Evolutionary conservation across 2,797 vertebrate genomes (phyloP).

Genomic region (Podargus strigoides): DNA sequence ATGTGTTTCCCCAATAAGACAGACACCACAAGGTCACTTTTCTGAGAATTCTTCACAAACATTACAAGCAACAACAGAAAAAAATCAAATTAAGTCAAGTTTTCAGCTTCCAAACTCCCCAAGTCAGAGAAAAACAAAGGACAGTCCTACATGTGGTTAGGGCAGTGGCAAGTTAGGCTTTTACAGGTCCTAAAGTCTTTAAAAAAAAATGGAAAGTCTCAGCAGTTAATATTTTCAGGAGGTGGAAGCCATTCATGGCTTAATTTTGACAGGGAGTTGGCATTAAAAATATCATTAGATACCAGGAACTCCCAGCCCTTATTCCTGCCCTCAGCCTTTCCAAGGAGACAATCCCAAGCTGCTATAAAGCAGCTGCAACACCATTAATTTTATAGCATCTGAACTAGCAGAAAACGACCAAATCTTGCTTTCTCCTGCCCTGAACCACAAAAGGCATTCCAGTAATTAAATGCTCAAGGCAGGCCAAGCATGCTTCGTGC

Average conservation of each 20-base stretch:
- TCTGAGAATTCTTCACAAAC: background rate
- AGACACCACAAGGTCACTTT: background rate
- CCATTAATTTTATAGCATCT: background rate
- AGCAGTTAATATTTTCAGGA: background rate
- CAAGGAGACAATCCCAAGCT: background rate
- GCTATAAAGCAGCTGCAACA: background rate
- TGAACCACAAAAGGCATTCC: background rate
- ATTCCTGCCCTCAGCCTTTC: background rate
- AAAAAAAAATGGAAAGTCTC: background rate
- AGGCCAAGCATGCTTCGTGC: background rate
- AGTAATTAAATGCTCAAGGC: background rate
- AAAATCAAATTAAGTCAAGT: background rate
- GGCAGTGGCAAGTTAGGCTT: accelerated
- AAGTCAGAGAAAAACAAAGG: background rate
- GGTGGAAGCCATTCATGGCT: background rate
- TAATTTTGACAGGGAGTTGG: background rate
- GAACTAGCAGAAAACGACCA: background rate
- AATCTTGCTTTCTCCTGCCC: background rate
- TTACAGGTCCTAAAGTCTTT: background rate
- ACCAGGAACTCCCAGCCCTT: background rate
- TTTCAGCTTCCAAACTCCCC: background rate
- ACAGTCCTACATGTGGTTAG: background rate
- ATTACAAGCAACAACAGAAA: background rate
- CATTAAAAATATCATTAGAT: background rate
- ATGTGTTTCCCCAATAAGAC: background rate